Conservation (phyloP, 2,113 vertebrate genomes). For the Butastur rufipennis region DNA sequence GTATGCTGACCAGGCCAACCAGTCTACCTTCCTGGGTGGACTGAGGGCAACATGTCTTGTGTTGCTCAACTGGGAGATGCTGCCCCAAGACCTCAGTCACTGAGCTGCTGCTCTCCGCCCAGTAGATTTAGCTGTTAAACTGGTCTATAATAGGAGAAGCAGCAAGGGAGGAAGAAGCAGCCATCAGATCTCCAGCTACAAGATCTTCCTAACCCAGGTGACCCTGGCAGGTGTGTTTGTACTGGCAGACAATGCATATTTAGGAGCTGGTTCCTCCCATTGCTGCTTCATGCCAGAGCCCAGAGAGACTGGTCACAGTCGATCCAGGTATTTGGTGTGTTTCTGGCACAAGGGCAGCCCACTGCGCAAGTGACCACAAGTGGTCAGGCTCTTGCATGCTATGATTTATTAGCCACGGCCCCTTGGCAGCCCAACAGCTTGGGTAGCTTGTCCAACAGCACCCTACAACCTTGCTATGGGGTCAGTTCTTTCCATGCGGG, state of each 20-base stretch:
- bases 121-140: background rate
- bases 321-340: background rate
- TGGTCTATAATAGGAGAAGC: background rate
- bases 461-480: background rate
- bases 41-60: background rate
- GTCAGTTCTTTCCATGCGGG: background rate
- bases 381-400: background rate
- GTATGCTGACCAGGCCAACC: background rate
- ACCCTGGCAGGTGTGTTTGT: background rate
- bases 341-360: background rate
- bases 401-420: background rate
- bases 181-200: background rate
- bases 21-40: background rate
- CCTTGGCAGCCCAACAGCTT: background rate
- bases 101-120: background rate
- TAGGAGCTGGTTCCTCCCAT: background rate
- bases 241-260: background rate
- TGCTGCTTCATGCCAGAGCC: background rate
- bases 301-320: background rate
- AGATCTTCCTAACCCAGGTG: background rate
- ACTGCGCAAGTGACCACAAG: background rate
- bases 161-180: background rate
- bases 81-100: background rate
- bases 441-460: background rate
- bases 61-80: background rate